Percentiles rank a stretch among this genome's conserved stretches.
These are phyloP conservation scores for Cylloceria caligata DNA, from an alignment of 2,888 invertebrate species.

Conservation along the genomic window DNA sequence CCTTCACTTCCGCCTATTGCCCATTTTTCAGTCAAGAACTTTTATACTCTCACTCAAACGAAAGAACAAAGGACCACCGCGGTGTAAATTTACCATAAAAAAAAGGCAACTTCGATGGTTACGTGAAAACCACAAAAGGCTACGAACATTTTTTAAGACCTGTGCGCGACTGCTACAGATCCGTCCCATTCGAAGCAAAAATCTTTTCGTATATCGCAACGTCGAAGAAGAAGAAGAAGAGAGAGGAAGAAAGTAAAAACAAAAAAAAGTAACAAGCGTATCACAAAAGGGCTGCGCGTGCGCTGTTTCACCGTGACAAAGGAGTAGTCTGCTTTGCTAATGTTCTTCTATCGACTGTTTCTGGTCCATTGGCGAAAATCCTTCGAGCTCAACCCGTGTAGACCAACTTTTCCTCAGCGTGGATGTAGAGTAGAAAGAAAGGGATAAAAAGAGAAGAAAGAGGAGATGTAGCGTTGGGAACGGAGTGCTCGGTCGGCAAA, in stretches of 20 bases:
- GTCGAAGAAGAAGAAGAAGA: not conserved
- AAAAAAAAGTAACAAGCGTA: too few relatives aligned
- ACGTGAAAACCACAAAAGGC: slow-evolving; percentile 15
- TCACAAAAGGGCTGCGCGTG: not conserved
- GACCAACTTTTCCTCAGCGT: slow-evolving; percentile 4
- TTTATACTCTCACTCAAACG: slow-evolving; percentile 14
- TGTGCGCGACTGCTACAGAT: not conserved
- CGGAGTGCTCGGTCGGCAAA: slow-evolving; percentile 14
- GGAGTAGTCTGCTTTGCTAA: not conserved
- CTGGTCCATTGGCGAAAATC: slow-evolving; percentile 17
- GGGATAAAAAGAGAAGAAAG: too few relatives aligned
- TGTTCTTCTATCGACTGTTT: not conserved
- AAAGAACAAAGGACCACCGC: slow-evolving; percentile 31
- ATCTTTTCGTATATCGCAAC: not conserved
- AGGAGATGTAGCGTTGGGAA: not conserved
- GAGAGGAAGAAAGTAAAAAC: not conserved
- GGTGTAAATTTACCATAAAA: slow-evolving; percentile 5
- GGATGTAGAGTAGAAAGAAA: not conserved
- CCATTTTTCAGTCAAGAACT: slow-evolving; percentile 24
- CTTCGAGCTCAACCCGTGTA: not conserved
- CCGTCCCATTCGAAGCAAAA: not conserved
- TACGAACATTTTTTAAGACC: slow-evolving; percentile 24
- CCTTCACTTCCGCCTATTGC: slow-evolving; percentile 16
- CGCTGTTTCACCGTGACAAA: not conserved
- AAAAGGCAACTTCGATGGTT: slow-evolving; percentile 1